Conservation (phyloP, 2,797 vertebrate genomes). For the Rallus crepitans region DNA sequence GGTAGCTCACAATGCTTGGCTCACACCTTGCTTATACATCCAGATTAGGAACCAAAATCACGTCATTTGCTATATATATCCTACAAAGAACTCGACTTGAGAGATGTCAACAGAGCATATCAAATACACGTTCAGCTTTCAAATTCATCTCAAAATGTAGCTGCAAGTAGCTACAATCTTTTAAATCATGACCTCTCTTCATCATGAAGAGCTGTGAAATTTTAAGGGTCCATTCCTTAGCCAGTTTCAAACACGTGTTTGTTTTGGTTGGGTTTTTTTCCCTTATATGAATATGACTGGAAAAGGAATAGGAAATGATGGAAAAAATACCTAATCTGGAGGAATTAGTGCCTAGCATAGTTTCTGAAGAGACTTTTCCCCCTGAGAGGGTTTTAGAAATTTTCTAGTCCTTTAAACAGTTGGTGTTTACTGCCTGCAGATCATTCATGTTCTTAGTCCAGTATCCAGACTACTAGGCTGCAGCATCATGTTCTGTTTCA, state of each 20-base stretch:
- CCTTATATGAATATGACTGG: not conserved
- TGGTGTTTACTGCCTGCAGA: not conserved
- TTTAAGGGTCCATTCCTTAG: not conserved
- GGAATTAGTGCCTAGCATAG: not conserved
- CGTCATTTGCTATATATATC: not conserved
- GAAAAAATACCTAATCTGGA: not conserved
- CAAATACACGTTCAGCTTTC: not conserved
- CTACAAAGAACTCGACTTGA: not conserved
- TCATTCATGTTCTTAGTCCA: not conserved
- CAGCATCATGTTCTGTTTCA: not conserved
- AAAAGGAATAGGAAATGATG: not conserved
- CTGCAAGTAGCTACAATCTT: not conserved
- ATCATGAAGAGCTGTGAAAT: not conserved
- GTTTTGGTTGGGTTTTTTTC: not conserved
- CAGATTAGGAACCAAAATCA: not conserved
- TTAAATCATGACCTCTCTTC: not conserved
- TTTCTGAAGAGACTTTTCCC: not conserved
- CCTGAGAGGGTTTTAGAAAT: not conserved
- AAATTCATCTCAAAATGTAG: not conserved
- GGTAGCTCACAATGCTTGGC: not conserved
- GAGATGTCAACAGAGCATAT: not conserved
- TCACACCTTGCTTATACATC: not conserved
- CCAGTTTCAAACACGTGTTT: not conserved
- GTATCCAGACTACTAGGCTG: not conserved
- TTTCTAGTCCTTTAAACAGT: not conserved